Percentiles rank a stretch among this genome's conserved stretches.
Conservation (phyloP, 2,797 vertebrate species). For the Fratercula arctica region DNA sequence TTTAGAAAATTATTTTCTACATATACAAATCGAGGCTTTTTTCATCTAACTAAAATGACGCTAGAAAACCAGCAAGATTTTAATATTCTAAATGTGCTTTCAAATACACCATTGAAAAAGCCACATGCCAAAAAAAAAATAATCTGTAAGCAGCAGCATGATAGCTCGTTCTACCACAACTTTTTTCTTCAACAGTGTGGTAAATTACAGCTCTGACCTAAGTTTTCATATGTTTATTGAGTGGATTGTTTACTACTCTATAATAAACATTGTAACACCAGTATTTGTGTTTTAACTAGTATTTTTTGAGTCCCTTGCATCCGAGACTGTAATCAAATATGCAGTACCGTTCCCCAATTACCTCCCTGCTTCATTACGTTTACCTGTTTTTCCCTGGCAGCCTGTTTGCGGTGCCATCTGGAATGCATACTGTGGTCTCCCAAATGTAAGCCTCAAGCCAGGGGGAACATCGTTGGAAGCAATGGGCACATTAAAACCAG, state of each 20-base stretch:
- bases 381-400: conserved; percentile 58
- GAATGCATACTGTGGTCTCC: neutral
- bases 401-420: conserved; percentile 5
- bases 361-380: conserved; percentile 57
- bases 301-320: neutral
- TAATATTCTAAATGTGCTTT: neutral
- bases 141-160: neutral
- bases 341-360: neutral
- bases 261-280: neutral
- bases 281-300: conserved; percentile 10
- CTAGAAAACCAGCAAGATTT: neutral
- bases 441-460: conserved; percentile 41
- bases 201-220: neutral
- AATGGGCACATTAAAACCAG: neutral
- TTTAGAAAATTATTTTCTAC: neutral
- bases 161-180: neutral
- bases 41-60: neutral
- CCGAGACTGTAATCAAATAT: neutral
- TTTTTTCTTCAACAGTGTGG: neutral
- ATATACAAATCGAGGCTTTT: neutral
- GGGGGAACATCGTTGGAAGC: conserved; percentile 5
- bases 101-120: neutral
- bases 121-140: neutral
- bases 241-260: neutral
- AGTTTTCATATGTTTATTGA: neutral